Percentiles rank a stretch among this genome's conserved stretches.
phyloP scores from a whole-genome alignment of 2,888 invertebrate genomes.

The Anodontia alba region DNA sequence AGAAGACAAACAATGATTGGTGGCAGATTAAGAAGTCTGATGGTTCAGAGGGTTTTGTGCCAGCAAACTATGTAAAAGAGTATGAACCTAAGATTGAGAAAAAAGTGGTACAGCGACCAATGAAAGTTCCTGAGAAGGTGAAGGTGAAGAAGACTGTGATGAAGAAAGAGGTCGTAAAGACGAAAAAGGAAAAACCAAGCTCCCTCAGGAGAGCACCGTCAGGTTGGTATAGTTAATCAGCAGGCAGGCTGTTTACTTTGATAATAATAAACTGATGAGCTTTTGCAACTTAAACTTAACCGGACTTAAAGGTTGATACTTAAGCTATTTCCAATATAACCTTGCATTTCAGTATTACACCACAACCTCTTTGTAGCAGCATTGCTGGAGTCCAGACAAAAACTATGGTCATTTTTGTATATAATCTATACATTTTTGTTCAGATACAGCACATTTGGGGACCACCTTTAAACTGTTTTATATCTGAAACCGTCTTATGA shows the following conservation, averaged over 20 bases:
- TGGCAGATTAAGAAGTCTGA: constrained; percentile 98
- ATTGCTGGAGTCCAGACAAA: too few species aligned
- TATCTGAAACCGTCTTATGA: too few species aligned
- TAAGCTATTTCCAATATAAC: too few species aligned
- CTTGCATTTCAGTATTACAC: too few species aligned
- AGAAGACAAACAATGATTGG: constrained; percentile 99
- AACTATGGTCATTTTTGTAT: too few species aligned
- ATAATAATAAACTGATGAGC: neutral
- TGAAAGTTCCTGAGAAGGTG: constrained; percentile 93
- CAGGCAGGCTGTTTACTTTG: too few species aligned
- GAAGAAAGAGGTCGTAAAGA: constrained; percentile 88
- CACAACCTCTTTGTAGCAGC: too few species aligned
- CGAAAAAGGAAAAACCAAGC: constrained; percentile 85
- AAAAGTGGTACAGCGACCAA: constrained; percentile 89
- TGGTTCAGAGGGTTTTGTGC: constrained; percentile 97
- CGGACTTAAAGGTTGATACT: too few species aligned
- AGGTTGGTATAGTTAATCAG: constrained; percentile 72
- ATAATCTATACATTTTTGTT: too few species aligned
- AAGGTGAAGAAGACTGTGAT: constrained; percentile 92
- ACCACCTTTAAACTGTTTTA: too few species aligned
- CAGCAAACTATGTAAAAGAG: constrained; percentile 97
- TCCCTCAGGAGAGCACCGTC: constrained; percentile 83
- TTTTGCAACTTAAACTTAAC: too few species aligned
- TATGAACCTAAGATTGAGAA: constrained; percentile 91
- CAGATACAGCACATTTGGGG: too few species aligned